Evolutionary conservation across 2,888 invertebrate species (phyloP).

Genomic region (Tipula unca): DNA sequence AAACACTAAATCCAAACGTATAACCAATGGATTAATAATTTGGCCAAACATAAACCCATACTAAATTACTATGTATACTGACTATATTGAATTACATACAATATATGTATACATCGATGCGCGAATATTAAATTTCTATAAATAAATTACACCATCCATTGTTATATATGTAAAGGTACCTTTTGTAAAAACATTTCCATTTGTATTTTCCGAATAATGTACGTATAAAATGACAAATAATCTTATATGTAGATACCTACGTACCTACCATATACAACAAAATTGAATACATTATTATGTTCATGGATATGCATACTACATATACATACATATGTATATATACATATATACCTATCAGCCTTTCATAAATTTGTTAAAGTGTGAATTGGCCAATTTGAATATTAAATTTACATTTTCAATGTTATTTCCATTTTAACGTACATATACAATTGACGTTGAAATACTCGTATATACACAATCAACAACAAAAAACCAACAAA

Average conservation of each 20-base stretch:
- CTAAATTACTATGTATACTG: too few species aligned
- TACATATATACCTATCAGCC: not conserved
- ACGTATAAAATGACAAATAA: not conserved
- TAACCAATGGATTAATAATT: too few species aligned
- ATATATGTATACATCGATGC: not conserved
- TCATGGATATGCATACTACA: not conserved
- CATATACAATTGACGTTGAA: not conserved
- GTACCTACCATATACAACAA: not conserved
- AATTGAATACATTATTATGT: not conserved
- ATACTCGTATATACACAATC: not conserved
- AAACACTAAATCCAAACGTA: too few species aligned
- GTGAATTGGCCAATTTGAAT: slow-evolving; percentile 14
- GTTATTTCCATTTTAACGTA: not conserved
- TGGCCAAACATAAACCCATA: not conserved
- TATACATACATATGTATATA: not conserved
- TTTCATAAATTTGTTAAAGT: slow-evolving; percentile 14
- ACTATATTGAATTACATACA: not conserved
- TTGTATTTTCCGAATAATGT: not conserved
- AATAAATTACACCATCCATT: not conserved
- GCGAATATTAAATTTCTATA: not conserved
- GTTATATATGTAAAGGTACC: not conserved
- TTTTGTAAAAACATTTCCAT: not conserved
- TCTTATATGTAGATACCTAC: not conserved
- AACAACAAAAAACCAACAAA: not conserved
- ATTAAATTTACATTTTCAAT: not conserved